Percentiles rank a stretch among this genome's conserved stretches.
Conservation (phyloP, 2,888 invertebrate species). For the Miltochrista miniata region DNA sequence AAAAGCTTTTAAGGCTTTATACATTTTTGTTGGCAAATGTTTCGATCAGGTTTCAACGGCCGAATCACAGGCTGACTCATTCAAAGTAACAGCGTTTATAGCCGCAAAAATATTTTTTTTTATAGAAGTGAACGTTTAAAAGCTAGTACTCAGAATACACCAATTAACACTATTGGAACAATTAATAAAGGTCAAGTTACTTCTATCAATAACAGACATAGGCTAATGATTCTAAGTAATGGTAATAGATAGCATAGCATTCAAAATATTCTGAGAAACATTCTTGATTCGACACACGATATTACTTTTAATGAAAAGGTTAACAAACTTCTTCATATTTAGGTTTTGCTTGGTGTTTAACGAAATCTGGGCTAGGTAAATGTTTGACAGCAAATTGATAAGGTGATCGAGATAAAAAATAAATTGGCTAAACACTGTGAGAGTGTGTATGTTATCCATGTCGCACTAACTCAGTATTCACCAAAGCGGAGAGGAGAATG, state of each 20-base stretch:
- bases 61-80: too few relatives aligned
- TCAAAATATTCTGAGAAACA: constrained; percentile 32
- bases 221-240: constrained; percentile 59
- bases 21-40: too few relatives aligned
- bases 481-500: too few relatives aligned
- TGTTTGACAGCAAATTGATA: constrained; percentile 64
- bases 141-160: constrained; percentile 33
- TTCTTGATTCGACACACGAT: constrained; percentile 21
- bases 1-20: too few relatives aligned
- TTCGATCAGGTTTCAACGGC: too few relatives aligned
- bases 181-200: constrained; percentile 54
- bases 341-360: constrained; percentile 40
- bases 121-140: too few relatives aligned
- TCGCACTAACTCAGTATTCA: constrained; percentile 31
- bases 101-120: too few relatives aligned
- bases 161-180: constrained; percentile 72
- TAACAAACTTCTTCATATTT: constrained; percentile 37
- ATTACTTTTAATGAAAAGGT: constrained; percentile 18
- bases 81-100: too few relatives aligned
- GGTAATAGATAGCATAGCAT: constrained; percentile 24
- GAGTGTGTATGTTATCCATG: constrained; percentile 62
- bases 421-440: constrained; percentile 50
- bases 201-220: constrained; percentile 56
- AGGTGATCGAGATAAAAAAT: constrained; percentile 55
- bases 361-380: constrained; percentile 70